These are phyloP conservation scores for Cyclophora albipunctata DNA, from an alignment of 2,888 invertebrate genomes.

Conservation along the genomic window DNA sequence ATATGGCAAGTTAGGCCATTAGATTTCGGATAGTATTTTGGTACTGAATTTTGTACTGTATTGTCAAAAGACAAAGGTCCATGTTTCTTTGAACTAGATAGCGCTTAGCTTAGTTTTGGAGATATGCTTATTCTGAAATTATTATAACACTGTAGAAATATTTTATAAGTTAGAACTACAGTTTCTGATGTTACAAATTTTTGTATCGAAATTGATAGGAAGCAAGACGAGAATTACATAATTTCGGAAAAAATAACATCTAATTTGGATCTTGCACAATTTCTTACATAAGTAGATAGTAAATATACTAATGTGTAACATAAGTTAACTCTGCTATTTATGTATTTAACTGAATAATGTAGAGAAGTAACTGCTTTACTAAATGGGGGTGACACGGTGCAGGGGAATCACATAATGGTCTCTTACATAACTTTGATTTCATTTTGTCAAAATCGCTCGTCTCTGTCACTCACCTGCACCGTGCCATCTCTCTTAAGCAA, in stretches of 20 bases:
- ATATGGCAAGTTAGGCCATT: neutral
- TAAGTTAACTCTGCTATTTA: constrained; percentile 12
- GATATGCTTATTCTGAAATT: constrained; percentile 46
- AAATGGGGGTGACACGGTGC: no score
- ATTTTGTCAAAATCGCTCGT: no score
- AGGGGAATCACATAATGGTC: no score
- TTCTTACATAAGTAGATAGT: constrained; percentile 63
- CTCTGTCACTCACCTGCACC: no score
- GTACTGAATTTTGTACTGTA: constrained; percentile 66
- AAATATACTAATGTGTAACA: constrained; percentile 8
- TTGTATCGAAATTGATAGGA: constrained; percentile 31
- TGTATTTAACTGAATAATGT: constrained; percentile 16
- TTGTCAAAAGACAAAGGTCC: constrained; percentile 61
- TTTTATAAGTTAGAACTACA: constrained; percentile 51
- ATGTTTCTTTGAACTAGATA: constrained; percentile 51
- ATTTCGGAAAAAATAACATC: constrained; percentile 11
- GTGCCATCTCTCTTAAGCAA: no score
- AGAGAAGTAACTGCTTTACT: constrained; percentile 1
- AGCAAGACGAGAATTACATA: constrained; percentile 12
- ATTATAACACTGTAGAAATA: constrained; percentile 39
- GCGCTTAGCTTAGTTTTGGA: constrained; percentile 59
- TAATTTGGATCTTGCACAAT: constrained; percentile 60
- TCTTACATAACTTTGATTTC: no score
- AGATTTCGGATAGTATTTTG: constrained; percentile 61
- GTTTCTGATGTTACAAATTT: constrained; percentile 40